Evolutionary conservation across 2,797 vertebrate species (phyloP).

Genomic region (Sebastes trivittatus): DNA sequence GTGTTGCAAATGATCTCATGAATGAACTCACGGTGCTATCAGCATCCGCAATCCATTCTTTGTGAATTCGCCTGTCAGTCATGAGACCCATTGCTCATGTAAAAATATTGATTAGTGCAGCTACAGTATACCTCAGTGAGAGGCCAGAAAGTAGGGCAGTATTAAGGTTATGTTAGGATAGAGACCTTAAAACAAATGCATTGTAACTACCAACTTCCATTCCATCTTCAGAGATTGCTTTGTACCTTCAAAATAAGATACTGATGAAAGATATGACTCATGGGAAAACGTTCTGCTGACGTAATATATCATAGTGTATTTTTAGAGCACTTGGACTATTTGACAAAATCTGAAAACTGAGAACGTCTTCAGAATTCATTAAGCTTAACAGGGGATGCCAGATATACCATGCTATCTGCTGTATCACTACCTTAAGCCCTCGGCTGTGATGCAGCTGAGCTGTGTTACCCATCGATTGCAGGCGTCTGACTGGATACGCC

Average conservation of each 20-base stretch:
- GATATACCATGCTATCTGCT: background rate
- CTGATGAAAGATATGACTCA: background rate
- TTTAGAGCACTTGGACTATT: background rate
- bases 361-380: background rate
- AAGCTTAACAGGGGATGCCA: background rate
- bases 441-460: background rate
- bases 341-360: background rate
- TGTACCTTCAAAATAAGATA: background rate
- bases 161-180: rapidly evolving
- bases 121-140: background rate
- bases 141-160: background rate
- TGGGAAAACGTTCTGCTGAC: background rate
- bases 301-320: background rate
- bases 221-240: background rate
- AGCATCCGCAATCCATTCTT: no score
- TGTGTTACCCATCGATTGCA: constrained; percentile 32
- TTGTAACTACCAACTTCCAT: background rate
- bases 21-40: no score
- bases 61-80: background rate
- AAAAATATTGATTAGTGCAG: background rate
- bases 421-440: background rate
- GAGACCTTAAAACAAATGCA: background rate
- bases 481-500: constrained; percentile 13
- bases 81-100: background rate
- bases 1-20: no score